Percentiles rank a stretch among this genome's conserved stretches.
phyloP scores from a whole-genome alignment of 2,797 vertebrate species.

The Pseudochromis fuscus region DNA sequence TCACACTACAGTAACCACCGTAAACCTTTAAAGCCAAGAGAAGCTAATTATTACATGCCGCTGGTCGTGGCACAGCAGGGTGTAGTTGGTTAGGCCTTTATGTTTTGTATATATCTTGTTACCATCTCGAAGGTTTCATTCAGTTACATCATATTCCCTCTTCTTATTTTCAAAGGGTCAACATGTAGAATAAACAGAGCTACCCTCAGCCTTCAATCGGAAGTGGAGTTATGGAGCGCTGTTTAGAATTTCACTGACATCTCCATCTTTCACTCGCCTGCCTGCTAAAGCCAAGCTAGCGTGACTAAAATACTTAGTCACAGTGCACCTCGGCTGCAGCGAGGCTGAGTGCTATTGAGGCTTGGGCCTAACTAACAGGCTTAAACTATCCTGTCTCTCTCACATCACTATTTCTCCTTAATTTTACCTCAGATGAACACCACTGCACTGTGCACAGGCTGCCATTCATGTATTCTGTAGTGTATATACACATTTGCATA shows the following conservation, averaged over 20 bases:
- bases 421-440: slow-evolving; percentile 34
- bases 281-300: slow-evolving; percentile 73
- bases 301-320: slow-evolving; percentile 74
- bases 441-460: slow-evolving; percentile 6
- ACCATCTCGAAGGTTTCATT: slow-evolving; percentile 23
- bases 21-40: slow-evolving; percentile 28
- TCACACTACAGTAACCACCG: not conserved
- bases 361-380: slow-evolving; percentile 58
- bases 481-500: not conserved
- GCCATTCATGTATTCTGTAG: not conserved
- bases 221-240: slow-evolving; percentile 13
- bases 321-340: slow-evolving; percentile 58
- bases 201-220: not conserved
- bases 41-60: not conserved
- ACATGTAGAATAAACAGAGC: slow-evolving; percentile 8
- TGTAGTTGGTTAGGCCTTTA: not conserved
- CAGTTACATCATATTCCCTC: slow-evolving; percentile 23
- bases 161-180: slow-evolving; percentile 17
- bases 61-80: not conserved
- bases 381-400: slow-evolving; percentile 59
- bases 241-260: slow-evolving; percentile 58
- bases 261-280: slow-evolving; percentile 71
- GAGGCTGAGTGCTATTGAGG: slow-evolving; percentile 28
- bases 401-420: slow-evolving; percentile 42
- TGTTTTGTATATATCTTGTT: slow-evolving; percentile 2